Conservation (phyloP, 1,140 invertebrate species). For the Caerostris darwini region DNA sequence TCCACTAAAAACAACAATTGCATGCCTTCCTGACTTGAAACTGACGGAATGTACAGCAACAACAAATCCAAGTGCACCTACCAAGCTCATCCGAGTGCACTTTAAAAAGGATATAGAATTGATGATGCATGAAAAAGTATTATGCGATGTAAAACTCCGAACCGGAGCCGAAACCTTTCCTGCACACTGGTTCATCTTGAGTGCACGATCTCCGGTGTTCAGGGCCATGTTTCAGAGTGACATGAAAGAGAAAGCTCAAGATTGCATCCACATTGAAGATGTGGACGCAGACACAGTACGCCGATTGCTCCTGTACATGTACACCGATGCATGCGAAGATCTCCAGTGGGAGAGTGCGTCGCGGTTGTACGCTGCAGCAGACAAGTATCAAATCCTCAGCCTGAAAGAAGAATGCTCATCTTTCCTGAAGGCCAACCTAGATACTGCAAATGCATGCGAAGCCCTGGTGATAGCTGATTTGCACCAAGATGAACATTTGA, state of each 20-base stretch:
- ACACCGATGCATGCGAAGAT: neutral
- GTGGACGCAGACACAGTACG: neutral
- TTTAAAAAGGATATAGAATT: too few species aligned
- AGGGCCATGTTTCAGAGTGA: neutral
- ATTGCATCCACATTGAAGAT: neutral
- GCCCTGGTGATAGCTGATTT: neutral
- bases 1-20: too few species aligned
- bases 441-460: neutral
- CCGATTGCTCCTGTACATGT: neutral
- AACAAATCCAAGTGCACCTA: too few species aligned
- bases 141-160: conserved; percentile 16
- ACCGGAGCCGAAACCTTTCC: neutral
- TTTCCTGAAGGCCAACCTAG: neutral
- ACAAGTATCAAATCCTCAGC: neutral
- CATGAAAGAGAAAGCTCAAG: neutral
- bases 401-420: neutral
- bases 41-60: too few species aligned
- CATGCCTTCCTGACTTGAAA: too few species aligned
- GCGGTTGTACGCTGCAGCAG: neutral
- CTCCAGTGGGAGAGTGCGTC: neutral
- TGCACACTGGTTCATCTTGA: neutral
- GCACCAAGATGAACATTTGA: neutral
- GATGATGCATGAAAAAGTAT: neutral
- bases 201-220: neutral
- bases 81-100: too few species aligned